phyloP scores from a whole-genome alignment of 2,888 invertebrate genomes.

The Chloromyia formosa region DNA sequence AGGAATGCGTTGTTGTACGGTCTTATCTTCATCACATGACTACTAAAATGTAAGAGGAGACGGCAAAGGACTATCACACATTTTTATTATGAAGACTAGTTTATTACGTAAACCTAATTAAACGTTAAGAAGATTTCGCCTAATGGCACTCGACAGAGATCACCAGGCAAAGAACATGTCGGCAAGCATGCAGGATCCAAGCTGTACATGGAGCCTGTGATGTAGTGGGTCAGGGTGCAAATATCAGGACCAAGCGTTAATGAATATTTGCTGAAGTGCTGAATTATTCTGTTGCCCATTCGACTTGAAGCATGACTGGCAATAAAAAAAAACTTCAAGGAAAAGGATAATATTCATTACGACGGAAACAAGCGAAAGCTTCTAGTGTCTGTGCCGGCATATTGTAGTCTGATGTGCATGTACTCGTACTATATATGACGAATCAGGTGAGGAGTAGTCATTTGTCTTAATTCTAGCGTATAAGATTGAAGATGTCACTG shows the following conservation, averaged over 20 bases:
- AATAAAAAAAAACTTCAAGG: no score
- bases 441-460: no score
- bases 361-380: no score
- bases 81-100: conserved; percentile 38
- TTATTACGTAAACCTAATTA: conserved; percentile 43
- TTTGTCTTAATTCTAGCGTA: no score
- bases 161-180: background rate
- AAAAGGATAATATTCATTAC: no score
- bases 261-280: conserved; percentile 28
- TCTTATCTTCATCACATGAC: conserved; percentile 19
- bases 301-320: background rate
- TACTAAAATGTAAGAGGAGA: background rate
- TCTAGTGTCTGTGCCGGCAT: no score
- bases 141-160: conserved; percentile 39
- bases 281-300: conserved; percentile 25
- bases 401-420: no score
- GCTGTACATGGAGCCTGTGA: background rate
- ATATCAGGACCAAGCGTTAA: conserved; percentile 30
- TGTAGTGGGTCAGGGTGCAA: background rate
- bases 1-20: conserved; percentile 2
- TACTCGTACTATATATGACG: no score
- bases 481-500: no score
- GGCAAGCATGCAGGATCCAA: conserved; percentile 4
- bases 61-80: conserved; percentile 27
- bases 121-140: conserved; percentile 39